Evolutionary conservation across 2,888 invertebrate genomes (phyloP).

Genomic region (Mycalesis mineus): DNA sequence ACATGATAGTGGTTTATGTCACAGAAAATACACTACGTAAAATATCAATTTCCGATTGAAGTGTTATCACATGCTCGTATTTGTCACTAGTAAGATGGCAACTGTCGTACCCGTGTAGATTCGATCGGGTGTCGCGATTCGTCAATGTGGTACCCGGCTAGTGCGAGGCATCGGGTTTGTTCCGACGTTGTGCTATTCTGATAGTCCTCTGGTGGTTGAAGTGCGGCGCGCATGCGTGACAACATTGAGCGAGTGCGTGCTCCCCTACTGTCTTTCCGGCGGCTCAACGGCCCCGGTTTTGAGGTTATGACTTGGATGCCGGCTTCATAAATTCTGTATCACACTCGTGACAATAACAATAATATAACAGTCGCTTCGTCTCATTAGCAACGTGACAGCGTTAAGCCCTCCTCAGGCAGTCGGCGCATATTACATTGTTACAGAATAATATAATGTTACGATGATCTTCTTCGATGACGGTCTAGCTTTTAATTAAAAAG

Average conservation of each 20-base stretch:
- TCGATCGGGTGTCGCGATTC: constrained; percentile 42
- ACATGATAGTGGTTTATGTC: constrained; percentile 74
- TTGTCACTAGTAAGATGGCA: constrained; percentile 40
- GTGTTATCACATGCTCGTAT: constrained; percentile 61
- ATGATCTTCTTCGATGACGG: too few relatives aligned
- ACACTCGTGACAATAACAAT: constrained; percentile 58
- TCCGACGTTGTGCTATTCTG: constrained; percentile 66
- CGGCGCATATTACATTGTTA: constrained; percentile 5
- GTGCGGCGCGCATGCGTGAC: constrained; percentile 61
- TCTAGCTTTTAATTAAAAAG: too few relatives aligned
- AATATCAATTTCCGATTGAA: constrained; percentile 42
- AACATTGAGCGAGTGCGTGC: constrained; percentile 72
- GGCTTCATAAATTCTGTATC: constrained; percentile 51
- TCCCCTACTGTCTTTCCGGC: constrained; percentile 47
- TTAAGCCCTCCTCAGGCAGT: constrained; percentile 28
- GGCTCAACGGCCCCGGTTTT: constrained; percentile 53
- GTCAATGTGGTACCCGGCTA: constrained; percentile 44
- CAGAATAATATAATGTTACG: background rate
- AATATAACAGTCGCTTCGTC: constrained; percentile 44
- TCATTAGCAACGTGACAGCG: constrained; percentile 40
- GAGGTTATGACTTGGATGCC: constrained; percentile 71
- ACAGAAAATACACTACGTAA: constrained; percentile 56
- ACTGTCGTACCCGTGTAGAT: constrained; percentile 30
- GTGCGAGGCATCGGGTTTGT: constrained; percentile 55
- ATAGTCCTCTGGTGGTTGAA: constrained; percentile 36